These are phyloP conservation scores for Acheta domesticus DNA, from an alignment of 2,888 invertebrate species.

Conservation along the genomic window DNA sequence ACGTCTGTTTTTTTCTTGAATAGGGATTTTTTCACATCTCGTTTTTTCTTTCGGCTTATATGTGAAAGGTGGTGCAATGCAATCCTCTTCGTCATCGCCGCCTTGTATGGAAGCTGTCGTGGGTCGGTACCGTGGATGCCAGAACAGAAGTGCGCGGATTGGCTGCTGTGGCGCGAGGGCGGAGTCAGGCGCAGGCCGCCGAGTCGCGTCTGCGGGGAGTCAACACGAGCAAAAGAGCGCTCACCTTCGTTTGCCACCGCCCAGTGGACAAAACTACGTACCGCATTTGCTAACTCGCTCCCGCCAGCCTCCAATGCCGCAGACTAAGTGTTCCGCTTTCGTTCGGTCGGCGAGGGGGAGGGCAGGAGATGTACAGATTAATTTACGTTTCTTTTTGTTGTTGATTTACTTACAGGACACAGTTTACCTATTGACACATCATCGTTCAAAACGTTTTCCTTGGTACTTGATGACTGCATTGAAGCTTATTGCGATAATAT, in stretches of 20 bases:
- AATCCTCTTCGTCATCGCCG: constrained; percentile 23
- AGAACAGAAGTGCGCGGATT: constrained; percentile 3
- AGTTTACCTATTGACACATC: too few relatives aligned
- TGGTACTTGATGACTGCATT: too few relatives aligned
- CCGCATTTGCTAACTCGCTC: neutral
- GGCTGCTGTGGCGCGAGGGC: neutral
- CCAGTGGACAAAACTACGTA: neutral
- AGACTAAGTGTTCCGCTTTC: neutral
- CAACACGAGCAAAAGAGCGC: constrained; percentile 19
- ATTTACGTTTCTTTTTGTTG: too few relatives aligned
- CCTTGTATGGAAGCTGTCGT: constrained; percentile 33
- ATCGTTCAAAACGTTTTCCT: too few relatives aligned
- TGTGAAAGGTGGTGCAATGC: constrained; percentile 18
- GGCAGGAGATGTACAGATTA: too few relatives aligned
- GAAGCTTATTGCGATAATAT: too few relatives aligned
- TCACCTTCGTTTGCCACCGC: neutral
- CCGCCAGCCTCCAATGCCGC: neutral
- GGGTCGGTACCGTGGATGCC: neutral
- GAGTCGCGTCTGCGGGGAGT: constrained; percentile 12
- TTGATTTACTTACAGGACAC: too few relatives aligned
- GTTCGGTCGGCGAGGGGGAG: too few relatives aligned
- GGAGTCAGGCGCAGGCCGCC: neutral
- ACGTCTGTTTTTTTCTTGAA: neutral
- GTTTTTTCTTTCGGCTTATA: neutral
- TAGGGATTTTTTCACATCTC: neutral